These are phyloP conservation scores for Sebastes paucispinis DNA, from an alignment of 2,797 vertebrate genomes.

Conservation along the genomic window DNA sequence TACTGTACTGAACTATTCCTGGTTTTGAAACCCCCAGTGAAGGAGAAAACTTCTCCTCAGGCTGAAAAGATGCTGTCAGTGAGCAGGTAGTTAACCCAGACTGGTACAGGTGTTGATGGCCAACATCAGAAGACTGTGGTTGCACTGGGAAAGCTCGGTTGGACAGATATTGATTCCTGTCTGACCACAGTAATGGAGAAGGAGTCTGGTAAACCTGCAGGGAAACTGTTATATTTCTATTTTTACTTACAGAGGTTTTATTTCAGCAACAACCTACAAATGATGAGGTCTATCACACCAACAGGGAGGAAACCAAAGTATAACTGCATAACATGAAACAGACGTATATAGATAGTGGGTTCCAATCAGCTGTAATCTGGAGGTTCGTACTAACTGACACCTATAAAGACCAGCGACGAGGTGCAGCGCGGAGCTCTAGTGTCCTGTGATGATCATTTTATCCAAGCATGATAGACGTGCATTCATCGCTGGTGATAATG, in stretches of 20 bases:
- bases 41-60: not conserved
- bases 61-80: not conserved
- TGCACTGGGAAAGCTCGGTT: not conserved
- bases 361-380: not conserved
- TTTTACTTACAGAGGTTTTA: not conserved
- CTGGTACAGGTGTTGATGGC: not conserved
- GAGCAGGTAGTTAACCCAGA: not conserved
- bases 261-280: not conserved
- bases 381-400: too few species aligned
- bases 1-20: not conserved
- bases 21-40: not conserved
- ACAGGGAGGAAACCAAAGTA: not conserved
- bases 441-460: too few species aligned
- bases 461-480: too few species aligned
- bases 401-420: too few species aligned
- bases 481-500: too few species aligned
- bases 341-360: not conserved
- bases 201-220: not conserved
- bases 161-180: constrained; percentile 1
- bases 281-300: not conserved
- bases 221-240: not conserved
- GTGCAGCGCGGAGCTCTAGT: too few species aligned
- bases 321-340: not conserved
- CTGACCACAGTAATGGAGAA: not conserved
- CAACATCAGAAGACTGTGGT: not conserved